Percentiles rank a stretch among this genome's conserved stretches.
Evolutionary conservation across 2,888 invertebrate species (phyloP).

Genomic region (Bhutanitis thaidina): DNA sequence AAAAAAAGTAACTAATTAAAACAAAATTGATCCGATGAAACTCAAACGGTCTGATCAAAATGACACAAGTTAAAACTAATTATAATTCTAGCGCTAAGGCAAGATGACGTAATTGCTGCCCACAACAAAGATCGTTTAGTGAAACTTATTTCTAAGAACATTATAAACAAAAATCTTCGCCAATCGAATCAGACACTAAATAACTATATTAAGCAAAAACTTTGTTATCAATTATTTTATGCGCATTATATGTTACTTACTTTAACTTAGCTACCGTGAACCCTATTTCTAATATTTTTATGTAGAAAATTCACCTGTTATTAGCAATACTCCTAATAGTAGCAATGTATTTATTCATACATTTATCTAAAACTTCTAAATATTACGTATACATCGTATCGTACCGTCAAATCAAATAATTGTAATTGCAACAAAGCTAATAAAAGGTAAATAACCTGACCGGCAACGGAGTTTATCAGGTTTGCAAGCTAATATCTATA

Average conservation of each 20-base stretch:
- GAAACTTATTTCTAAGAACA: not conserved
- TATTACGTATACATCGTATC: not conserved
- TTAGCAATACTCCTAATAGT: too few relatives aligned
- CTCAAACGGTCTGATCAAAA: too few relatives aligned
- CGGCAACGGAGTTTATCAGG: conserved; percentile 12
- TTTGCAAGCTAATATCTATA: conserved; percentile 14
- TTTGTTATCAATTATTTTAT: not conserved
- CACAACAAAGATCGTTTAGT: not conserved
- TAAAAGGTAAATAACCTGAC: conserved; percentile 12
- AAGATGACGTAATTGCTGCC: not conserved
- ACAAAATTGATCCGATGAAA: too few relatives aligned
- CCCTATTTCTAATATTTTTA: not conserved
- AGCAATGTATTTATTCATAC: too few relatives aligned
- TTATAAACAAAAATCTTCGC: conserved; percentile 10
- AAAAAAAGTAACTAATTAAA: too few relatives aligned
- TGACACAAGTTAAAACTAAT: too few relatives aligned
- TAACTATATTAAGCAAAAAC: conserved; percentile 14
- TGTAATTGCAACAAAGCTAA: conserved; percentile 9
- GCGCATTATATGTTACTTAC: not conserved
- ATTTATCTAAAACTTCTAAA: too few relatives aligned
- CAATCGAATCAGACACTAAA: conserved; percentile 3
- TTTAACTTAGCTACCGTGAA: not conserved
- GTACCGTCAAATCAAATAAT: too few relatives aligned
- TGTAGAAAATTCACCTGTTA: not conserved
- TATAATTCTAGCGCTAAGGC: too few relatives aligned